Base-by-base conservation (phyloP, 2,797 vertebrate genomes). In the Thamnophis elegans region DNA sequence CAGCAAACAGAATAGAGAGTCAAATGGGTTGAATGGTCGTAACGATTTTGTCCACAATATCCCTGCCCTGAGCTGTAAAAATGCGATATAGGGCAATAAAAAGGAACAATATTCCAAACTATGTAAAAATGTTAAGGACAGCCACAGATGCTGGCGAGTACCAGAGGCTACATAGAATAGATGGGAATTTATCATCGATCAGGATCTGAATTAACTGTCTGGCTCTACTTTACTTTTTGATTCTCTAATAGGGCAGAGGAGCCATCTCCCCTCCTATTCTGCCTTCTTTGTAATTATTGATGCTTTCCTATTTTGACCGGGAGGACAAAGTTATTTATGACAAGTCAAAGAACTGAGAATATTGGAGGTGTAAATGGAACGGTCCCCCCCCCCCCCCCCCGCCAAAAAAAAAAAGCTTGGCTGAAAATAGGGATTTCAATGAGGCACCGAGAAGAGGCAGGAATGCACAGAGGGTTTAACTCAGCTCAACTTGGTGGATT, bases 221-320 rank as follows among this genome's bases (percentile, higher is more conserved):
- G 20, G 14, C 55, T 55, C 13, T 16, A 8, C 1, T 58, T 42
- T 51, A 28, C 47, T 53, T 20, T 59, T 73, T 3, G 51, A 87
- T 93, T 90, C 82, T 89, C 13, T 36, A 22, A 8, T 3, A 42
- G 26, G 36, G 87, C 12, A 3, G 54, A 7, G 25, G 36, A 53
- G 2, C 28, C 8, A 2, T 20, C 16, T 3, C 54, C 9, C 68
- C 20, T 42, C 16, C 2, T 42, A 20, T 42, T 12, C 32, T 16
- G 68, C 13, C 51, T 32, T n/a, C 89, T 88, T 92, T 92, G 93
- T 93, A 95, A 92, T 55, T 93, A 90, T 4, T 96, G 93, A 93
- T 94, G 93, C 91, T 47, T 82, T 42, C 36, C 22, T 47, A 7
- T 94, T 94, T 95, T 93, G 78, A 92, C 91, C 91, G 93, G 94